Conservation (phyloP, 2,888 invertebrate genomes). For the Drosophila falleni region DNA sequence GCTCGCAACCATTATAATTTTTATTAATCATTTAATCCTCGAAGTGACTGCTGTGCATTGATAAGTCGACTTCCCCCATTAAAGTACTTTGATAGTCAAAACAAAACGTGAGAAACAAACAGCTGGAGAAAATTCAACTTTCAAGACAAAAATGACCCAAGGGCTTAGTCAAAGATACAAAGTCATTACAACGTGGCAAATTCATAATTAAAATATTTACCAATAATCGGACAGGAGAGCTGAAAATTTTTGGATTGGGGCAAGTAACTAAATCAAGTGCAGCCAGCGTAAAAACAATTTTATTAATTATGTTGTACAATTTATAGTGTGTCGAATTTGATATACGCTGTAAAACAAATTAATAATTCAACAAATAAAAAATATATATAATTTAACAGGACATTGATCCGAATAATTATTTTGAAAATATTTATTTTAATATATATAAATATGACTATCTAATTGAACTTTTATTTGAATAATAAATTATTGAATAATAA, state of each 20-base stretch:
- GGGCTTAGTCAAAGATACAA: conserved; percentile 62
- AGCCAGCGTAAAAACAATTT: conserved; percentile 43
- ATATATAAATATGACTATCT: too few relatives aligned
- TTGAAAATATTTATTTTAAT: not conserved
- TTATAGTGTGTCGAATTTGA: not conserved
- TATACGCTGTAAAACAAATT: conserved; percentile 10
- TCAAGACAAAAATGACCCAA: conserved; percentile 12
- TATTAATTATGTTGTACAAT: conserved; percentile 55
- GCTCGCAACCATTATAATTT: conserved; percentile 50
- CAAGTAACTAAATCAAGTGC: conserved; percentile 30
- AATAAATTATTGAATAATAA: too few relatives aligned
- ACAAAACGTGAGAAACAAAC: conserved; percentile 62
- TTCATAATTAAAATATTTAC: conserved; percentile 76
- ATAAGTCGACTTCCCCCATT: conserved; percentile 41
- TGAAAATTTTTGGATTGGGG: not conserved
- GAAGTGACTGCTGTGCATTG: conserved; percentile 24
- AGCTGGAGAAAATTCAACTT: conserved; percentile 45
- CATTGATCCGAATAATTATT: too few relatives aligned
- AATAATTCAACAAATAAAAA: too few relatives aligned
- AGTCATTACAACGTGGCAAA: conserved; percentile 68
- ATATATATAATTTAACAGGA: too few relatives aligned
- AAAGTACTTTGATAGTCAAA: conserved; percentile 33
- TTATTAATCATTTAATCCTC: conserved; percentile 76
- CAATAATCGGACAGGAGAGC: conserved; percentile 33
- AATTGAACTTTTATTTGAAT: too few relatives aligned